Conservation (phyloP, 2,113 vertebrate genomes). For the Pachypanchax playfairii region DNA sequence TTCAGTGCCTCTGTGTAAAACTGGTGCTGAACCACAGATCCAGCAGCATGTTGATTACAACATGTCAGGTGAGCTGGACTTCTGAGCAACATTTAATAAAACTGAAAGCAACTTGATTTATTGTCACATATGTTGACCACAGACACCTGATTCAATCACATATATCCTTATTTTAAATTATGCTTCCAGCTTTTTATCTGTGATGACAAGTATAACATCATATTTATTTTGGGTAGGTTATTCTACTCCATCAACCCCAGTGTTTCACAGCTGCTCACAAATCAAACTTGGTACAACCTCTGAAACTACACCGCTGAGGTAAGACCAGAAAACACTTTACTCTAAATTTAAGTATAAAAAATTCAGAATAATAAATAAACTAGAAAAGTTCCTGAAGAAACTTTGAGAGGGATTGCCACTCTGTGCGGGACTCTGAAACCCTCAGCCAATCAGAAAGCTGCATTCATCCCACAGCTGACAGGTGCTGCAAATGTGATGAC, state of each 20-base stretch:
- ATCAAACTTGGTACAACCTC: conserved; percentile 17
- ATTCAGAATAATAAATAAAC: too few relatives aligned
- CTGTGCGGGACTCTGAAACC: too few relatives aligned
- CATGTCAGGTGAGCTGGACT: conserved; percentile 43
- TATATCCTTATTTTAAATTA: not conserved
- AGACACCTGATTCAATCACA: not conserved
- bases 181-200: not conserved
- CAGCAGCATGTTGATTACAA: conserved; percentile 27
- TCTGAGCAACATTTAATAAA: not conserved
- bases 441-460: too few relatives aligned
- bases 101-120: not conserved
- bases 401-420: too few relatives aligned
- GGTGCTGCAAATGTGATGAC: too few relatives aligned
- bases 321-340: not conserved
- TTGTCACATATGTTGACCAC: conserved; percentile 4
- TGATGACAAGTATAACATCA: not conserved
- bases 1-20: not conserved
- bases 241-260: conserved; percentile 20
- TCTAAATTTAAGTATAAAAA: not conserved
- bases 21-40: conserved; percentile 31
- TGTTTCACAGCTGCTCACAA: conserved; percentile 7
- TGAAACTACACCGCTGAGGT: conserved; percentile 54
- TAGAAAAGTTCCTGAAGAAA: too few relatives aligned
- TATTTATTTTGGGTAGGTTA: conserved; percentile 38
- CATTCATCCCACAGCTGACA: too few relatives aligned